These are phyloP conservation scores for Ceyx cyanopectus DNA, from an alignment of 2,113 vertebrate species.

Conservation along the genomic window DNA sequence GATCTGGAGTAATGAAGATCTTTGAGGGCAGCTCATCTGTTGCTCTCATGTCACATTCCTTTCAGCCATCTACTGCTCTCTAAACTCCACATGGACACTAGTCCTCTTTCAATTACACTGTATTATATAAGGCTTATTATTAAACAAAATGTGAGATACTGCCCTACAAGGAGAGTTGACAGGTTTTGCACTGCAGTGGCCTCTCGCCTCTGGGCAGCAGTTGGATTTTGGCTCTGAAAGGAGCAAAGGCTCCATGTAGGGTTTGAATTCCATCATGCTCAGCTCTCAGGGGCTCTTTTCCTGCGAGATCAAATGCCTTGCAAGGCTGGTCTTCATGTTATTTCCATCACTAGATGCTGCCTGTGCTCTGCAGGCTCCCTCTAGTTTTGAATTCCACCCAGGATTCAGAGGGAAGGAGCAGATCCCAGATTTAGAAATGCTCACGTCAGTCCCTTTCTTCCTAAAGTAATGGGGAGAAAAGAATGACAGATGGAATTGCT, in stretches of 20 bases:
- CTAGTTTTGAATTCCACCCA: not conserved
- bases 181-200: rapidly evolving
- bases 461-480: not conserved
- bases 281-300: not conserved
- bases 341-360: not conserved
- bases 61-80: not conserved
- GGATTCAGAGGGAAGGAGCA: not conserved
- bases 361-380: not conserved
- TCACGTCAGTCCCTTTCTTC: not conserved
- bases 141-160: not conserved
- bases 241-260: not conserved
- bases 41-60: not conserved
- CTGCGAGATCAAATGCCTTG: not conserved
- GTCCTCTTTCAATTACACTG: not conserved
- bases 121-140: not conserved
- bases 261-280: not conserved
- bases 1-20: not conserved
- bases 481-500: not conserved
- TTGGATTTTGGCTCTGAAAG: slow-evolving; percentile 11
- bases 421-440: not conserved
- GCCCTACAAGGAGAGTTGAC: not conserved
- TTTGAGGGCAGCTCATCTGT: not conserved
- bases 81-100: not conserved
- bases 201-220: not conserved
- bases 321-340: not conserved